Evolutionary conservation across 2,797 vertebrate species (phyloP), one percentile per base, ranked within the genome.

Genomic region (Protosalanx chinensis): DNA sequence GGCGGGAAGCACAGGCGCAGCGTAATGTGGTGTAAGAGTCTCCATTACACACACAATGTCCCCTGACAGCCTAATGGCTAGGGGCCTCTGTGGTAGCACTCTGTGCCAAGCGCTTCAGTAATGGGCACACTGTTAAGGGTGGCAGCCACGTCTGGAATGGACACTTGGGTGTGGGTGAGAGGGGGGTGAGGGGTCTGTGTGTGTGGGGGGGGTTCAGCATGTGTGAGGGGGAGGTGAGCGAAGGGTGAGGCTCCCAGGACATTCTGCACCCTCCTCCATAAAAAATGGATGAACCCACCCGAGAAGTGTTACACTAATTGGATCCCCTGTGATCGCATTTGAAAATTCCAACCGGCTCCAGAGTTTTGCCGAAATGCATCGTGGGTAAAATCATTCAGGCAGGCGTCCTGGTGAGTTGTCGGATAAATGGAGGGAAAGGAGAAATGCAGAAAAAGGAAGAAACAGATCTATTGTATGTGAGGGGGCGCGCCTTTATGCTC

Each of bases 221-320:
- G 16, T 30, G 30, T n/a, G 10, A 8, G 20, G 70, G 6, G 20
- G 35, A 8, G 41, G 41, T 12, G 46, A 1, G 70, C 68, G 30
- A 49, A 57, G 67, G 56, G 56, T 27, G 37, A 41, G n/a, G 69
- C 70, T 72, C 66, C 68, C 57, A 66, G 71, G 75, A 72, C 70
- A 70, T 69, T 73, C 75, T 53, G 30, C 67, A 84, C 79, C 84
- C 82, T 77, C 84, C 81, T 76, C 75, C 76, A 85, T 90, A 81
- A 90, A 90, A 91, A 85, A 85, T 87, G 77, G 79, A 91, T 90
- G 81, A 88, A 89, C 86, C 68, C 78, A 79, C 69, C 60, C 74
- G 75, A 87, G 87, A 80, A 84, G 71, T 80, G 77, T 81, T 85
- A 84, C 57, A 79, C 86, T 91, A 90, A 92, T 91, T 91, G 85